Conservation (phyloP, 2,888 invertebrate genomes). For the Asteroscopus sphinx region DNA sequence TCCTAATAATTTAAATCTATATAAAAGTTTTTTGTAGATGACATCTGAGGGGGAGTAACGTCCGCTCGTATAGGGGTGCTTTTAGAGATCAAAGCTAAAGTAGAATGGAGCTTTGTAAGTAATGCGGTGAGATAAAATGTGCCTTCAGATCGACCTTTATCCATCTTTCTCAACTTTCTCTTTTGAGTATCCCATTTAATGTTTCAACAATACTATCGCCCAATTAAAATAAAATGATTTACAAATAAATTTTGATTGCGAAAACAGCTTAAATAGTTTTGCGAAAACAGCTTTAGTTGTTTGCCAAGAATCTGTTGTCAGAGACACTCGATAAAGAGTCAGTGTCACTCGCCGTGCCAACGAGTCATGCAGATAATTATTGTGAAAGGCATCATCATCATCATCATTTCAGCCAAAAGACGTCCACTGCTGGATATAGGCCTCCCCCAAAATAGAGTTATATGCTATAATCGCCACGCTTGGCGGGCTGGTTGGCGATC, state of each 20-base stretch:
- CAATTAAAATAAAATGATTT: constrained; percentile 24
- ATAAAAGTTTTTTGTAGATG: constrained; percentile 48
- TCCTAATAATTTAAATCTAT: constrained; percentile 43
- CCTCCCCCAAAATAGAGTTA: too few species aligned
- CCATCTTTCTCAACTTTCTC: constrained; percentile 15
- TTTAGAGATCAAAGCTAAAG: constrained; percentile 65
- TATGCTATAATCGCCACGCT: too few species aligned
- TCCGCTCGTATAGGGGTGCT: constrained; percentile 50
- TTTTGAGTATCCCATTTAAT: constrained; percentile 21
- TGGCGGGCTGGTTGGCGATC: too few species aligned
- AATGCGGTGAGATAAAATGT: constrained; percentile 51
- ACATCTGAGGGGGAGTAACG: constrained; percentile 50
- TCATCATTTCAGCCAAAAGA: too few species aligned
- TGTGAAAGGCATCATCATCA: too few species aligned
- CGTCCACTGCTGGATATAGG: too few species aligned
- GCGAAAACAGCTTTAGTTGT: constrained; percentile 20
- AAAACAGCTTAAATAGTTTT: constrained; percentile 14
- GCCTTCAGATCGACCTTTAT: constrained; percentile 47
- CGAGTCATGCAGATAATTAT: constrained; percentile 34
- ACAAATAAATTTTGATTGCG: background rate
- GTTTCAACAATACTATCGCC: constrained; percentile 7
- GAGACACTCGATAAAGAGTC: constrained; percentile 11
- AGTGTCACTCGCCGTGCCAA: constrained; percentile 30
- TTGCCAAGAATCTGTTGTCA: constrained; percentile 52
- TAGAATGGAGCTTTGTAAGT: constrained; percentile 55